Conservation (phyloP, 2,797 vertebrate genomes). For the Sylvilagus floridanus region DNA sequence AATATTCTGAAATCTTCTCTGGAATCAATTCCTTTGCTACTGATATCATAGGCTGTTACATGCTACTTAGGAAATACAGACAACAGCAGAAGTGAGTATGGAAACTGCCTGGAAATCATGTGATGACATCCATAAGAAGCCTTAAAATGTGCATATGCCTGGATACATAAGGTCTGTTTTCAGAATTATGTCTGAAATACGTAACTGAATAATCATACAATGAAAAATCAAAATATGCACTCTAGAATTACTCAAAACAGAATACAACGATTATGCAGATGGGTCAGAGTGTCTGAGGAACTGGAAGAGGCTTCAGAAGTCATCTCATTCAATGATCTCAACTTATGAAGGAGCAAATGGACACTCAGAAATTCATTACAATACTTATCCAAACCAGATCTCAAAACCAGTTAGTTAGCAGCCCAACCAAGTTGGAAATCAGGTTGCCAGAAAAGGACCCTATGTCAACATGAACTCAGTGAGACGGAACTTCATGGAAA, state of each 20-base stretch:
- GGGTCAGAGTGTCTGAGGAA: neutral
- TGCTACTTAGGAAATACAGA: neutral
- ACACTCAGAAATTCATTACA: neutral
- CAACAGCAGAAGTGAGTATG: neutral
- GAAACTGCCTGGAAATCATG: conserved; percentile 21
- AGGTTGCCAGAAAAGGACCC: neutral
- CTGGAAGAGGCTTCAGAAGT: neutral
- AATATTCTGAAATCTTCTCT: neutral
- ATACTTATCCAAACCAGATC: neutral
- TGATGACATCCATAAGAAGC: conserved; percentile 45
- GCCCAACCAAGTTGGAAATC: neutral
- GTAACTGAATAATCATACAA: conserved; percentile 24
- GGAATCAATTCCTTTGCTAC: neutral
- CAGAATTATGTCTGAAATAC: conserved; percentile 19
- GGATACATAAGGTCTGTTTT: neutral
- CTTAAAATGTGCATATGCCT: neutral
- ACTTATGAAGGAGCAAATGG: neutral
- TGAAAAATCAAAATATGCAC: conserved; percentile 10
- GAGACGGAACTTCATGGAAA: neutral
- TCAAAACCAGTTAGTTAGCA: neutral
- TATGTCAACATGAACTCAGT: neutral
- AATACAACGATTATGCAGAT: neutral
- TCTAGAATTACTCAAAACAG: neutral
- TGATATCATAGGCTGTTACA: neutral
- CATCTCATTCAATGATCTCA: neutral